Evolutionary conservation across 1,140 invertebrate species (phyloP), one percentile per base, ranked within the genome.

Genomic region (Drosophila azteca): DNA sequence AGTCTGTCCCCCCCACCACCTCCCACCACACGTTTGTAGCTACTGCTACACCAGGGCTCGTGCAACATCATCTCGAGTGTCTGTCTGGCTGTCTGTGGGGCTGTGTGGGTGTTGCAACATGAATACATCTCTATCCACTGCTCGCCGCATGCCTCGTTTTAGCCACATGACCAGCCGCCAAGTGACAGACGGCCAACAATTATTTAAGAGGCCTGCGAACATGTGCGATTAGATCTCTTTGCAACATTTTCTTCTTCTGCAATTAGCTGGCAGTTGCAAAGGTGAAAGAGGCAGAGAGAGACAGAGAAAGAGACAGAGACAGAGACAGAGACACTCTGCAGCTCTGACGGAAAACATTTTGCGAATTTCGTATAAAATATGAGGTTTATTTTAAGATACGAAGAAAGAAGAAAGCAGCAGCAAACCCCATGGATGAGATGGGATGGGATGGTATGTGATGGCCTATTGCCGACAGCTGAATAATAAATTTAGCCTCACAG

Each of bases 401-500:
- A 71, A 71, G 41, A 63, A 58, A 41, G 45, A 15, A 13, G 29
- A 49, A 49, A 72, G 22, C 1, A n/a, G 43, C 48, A 35, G 53
- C 24, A 60, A 20, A 49, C 41, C 58, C 65, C 39, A 39, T 39
- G 0, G 17, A 20, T 6, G 26, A n/a, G n/a, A n/a, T n/a, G n/a
- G n/a, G n/a, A n/a, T n/a, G n/a, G n/a, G n/a, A n/a, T n/a, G 55
- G 60, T 31, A n/a, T n/a, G n/a, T n/a, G n/a, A n/a, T 44, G 62
- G 62, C 62, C 31, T 31, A 73, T 64, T 77, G 68, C 77, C 74
- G 62, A 68, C 78, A 72, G 75, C 75, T 88, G 75, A 76, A 88
- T 78, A 84, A 88, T 79, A 87, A 87, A 87, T 88, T 83, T 83
- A 85, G 81, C 78, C 78, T 82, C 78, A 85, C 78, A 63, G 74